phyloP scores from a whole-genome alignment of 2,797 vertebrate genomes.

The Halcyon leucocephala region DNA sequence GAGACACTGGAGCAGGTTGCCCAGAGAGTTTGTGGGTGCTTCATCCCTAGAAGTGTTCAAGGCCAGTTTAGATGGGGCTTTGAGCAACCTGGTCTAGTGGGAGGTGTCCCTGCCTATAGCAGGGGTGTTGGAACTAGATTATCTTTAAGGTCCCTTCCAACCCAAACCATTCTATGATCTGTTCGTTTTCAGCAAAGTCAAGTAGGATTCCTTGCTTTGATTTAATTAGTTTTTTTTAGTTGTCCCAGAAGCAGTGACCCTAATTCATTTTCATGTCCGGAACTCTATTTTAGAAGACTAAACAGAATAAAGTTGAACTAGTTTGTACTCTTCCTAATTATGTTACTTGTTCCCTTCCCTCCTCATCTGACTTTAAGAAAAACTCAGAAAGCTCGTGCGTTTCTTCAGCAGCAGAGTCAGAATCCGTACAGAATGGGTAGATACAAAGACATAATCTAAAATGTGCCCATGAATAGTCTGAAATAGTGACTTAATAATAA shows the following conservation, averaged over 20 bases:
- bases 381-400: not conserved
- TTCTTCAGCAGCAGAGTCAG: not conserved
- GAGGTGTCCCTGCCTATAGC: too few species aligned
- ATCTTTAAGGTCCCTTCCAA: too few species aligned
- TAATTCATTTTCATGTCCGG: conserved; percentile 14
- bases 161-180: not conserved
- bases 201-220: conserved; percentile 10
- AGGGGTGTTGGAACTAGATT: too few species aligned
- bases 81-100: too few species aligned
- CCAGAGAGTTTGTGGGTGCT: too few species aligned
- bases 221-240: not conserved
- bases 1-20: too few species aligned
- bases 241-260: not conserved
- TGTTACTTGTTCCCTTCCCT: not conserved
- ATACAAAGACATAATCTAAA: not conserved
- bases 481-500: not conserved
- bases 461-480: not conserved
- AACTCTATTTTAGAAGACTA: not conserved
- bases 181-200: not conserved
- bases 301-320: not conserved
- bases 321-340: conserved; percentile 10
- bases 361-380: not conserved
- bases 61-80: too few species aligned
- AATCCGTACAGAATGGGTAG: not conserved
- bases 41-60: too few species aligned